Evolutionary conservation across 1,140 invertebrate species (phyloP), one percentile per base, ranked within the genome.

Genomic region (Drosophila ironensis): DNA sequence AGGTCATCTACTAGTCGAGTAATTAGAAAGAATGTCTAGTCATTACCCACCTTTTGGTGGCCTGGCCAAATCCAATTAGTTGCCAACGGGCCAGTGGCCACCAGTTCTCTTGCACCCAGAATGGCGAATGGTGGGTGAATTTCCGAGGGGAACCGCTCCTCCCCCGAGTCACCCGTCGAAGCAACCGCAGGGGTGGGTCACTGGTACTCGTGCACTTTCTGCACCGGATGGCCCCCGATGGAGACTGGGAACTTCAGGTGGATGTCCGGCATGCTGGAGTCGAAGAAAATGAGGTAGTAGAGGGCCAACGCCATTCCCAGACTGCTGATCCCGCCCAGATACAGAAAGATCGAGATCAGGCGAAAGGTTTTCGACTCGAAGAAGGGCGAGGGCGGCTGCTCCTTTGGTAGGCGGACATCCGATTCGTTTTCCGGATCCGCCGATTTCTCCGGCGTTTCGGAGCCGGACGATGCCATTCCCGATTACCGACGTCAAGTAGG

Each of bases 241-340:
- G 88, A 88, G 41, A 89, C 72, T 9, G 88, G 88, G 37, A 89
- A 89, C 57, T 78, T 82, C 16, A 87, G 47, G 61, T 89, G 84
- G 17, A 89, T 89, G 28, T 88, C 88, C 35, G 88, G 88, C 88
- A 89, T 89, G 41, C 68, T 42, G 20, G 88, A 89, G 47, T 89
- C 88, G 9, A 89, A 89, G 52, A 89, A 89, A 4, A 89, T 30
- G 0, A 89, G 59, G 33, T 72, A 89, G 42, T 89, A 89, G 1
- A 89, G 33, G 7, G 88, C 87, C 40, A 89, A 22, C 2, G 50
- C 51, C 73, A 88, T 76, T 53, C 88, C 88, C 63, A 89, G 37
- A 4, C 88, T 74, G 45, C 88, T 89, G 38, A 89, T 89, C n/a
- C 88, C 88, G 16, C 80, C 60, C 48, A 89, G 9, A 45, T 89